Percentiles rank a stretch among this genome's conserved stretches.
Conservation (phyloP, 1,140 invertebrate genomes). For the Caenorhabditis briggsae region DNA sequence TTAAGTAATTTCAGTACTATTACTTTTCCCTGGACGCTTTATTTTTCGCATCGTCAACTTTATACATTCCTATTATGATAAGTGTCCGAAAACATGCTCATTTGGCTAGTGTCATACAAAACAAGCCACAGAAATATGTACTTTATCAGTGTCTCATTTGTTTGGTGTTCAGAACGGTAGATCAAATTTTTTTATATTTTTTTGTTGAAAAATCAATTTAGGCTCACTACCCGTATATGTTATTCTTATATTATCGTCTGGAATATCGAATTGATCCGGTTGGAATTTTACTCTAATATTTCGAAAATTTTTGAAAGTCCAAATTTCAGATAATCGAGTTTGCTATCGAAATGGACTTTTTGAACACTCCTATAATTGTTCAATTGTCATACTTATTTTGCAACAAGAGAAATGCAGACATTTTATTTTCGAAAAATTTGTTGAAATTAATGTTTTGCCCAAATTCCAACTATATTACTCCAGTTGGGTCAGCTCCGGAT, state of each 20-base stretch:
- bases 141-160: neutral
- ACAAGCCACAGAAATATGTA: conserved; percentile 2
- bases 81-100: neutral
- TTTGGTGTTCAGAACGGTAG: neutral
- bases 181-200: neutral
- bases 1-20: neutral
- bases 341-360: neutral
- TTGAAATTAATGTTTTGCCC: neutral
- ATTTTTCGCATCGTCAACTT: neutral
- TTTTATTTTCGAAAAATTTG: neutral
- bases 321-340: neutral
- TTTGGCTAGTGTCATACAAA: neutral
- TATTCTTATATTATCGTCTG: neutral
- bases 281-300: too few relatives aligned
- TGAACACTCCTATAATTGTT: neutral
- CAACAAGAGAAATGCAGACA: neutral
- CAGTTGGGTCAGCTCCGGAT: neutral
- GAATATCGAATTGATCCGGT: neutral
- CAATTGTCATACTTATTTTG: neutral
- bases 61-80: neutral
- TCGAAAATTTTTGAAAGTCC: too few relatives aligned
- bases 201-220: neutral
- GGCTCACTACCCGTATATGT: neutral
- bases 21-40: neutral
- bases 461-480: neutral